phyloP scores from a whole-genome alignment of 2,113 vertebrate species.

The Mungos mungo region DNA sequence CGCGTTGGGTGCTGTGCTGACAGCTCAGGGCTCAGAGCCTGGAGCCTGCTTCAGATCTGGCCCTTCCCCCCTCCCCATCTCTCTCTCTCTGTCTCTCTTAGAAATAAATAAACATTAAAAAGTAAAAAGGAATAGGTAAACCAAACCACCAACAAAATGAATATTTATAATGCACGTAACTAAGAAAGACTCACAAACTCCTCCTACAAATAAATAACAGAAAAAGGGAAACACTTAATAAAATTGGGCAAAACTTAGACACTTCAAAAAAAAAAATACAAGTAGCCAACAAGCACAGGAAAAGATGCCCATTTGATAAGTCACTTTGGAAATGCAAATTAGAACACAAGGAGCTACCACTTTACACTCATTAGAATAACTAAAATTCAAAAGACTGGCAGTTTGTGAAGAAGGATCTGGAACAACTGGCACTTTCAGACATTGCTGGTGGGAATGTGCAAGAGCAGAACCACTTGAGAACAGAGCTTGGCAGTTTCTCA shows the following conservation, averaged over 20 bases:
- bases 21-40: too few relatives aligned
- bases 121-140: constrained; percentile 4
- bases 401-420: background rate
- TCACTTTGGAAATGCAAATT: background rate
- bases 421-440: background rate
- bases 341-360: background rate
- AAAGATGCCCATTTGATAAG: background rate
- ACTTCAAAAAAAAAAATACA: background rate
- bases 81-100: too few relatives aligned
- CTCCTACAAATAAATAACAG: background rate
- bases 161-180: background rate
- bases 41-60: too few relatives aligned
- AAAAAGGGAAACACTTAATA: background rate
- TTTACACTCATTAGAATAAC: background rate
- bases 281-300: background rate
- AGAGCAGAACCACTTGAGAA: background rate
- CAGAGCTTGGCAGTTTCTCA: background rate
- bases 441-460: background rate
- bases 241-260: background rate
- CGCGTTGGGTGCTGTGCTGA: too few relatives aligned
- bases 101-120: too few relatives aligned
- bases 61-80: too few relatives aligned
- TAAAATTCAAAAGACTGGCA: background rate
- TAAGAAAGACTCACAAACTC: background rate
- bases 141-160: background rate